Base-by-base conservation (phyloP, 2,113 vertebrate genomes). In the Blennius ocellaris region DNA sequence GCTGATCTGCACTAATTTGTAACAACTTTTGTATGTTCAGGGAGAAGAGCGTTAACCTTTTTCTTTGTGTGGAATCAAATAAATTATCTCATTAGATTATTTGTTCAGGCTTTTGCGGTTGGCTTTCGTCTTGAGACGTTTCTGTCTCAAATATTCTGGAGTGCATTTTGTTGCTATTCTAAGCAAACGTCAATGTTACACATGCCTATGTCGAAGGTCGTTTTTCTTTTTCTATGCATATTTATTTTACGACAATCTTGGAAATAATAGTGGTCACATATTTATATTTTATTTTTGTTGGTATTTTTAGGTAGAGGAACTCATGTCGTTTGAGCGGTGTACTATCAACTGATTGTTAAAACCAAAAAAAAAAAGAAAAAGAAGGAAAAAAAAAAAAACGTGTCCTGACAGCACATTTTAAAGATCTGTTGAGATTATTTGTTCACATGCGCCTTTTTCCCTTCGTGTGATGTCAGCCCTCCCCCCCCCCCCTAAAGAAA, bases 1-100 rank as follows among this genome's bases (percentile, higher is more conserved):
- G 87, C 89, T 92, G 87, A 89, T 90, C 89, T 94, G 90, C 91
- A 93, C 92, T 92, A 80, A 93, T 92, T 92, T 92, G 49, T 92
- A 91, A 76, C 16, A 82, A 82, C 82, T 89, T 92, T 90, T 87
- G 79, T 90, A 90, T 92, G 82, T 90, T 87, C 80, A 88, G 86
- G 81, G 82, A 88, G 83, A 87, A 53, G 74, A 81, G 74, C 75
- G 76, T 83, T 82, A 61, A 43, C 70, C 43, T 38, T 69, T 87
- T 89, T 67, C 76, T 84, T 86, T 84, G 49, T 79, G 72, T 55
- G 82, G 77, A 88, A 75, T 59, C 17, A 54, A 76, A 76, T 16
- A 0, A 43, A 81, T 74, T 77, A 72, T 64, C 75, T 74, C 62
- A 89, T 84, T 77, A 81, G 78, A 86, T 74, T 77, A 64, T 87